Percentiles rank a stretch among this genome's conserved stretches.
Evolutionary conservation across 2,113 vertebrate species (phyloP).

Genomic region (Engraulis encrasicolus): DNA sequence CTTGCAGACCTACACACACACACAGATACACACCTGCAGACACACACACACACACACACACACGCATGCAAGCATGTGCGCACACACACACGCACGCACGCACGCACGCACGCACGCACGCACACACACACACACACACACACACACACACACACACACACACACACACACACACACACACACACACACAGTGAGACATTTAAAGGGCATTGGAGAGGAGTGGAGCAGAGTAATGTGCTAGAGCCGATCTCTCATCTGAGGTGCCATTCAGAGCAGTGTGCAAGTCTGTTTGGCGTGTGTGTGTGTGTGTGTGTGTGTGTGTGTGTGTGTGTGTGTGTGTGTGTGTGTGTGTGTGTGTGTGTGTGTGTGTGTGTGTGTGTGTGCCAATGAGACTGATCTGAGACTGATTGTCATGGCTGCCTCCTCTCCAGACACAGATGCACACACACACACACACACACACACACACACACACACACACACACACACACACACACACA

Average conservation of each 20-base stretch:
- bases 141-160: no score
- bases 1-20: no score
- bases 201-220: not conserved
- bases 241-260: not conserved
- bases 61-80: no score
- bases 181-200: not conserved
- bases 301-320: not conserved
- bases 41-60: no score
- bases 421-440: not conserved
- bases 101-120: no score
- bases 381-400: not conserved
- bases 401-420: not conserved
- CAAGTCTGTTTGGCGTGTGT: no score
- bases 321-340: slow-evolving; percentile 24
- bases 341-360: not conserved
- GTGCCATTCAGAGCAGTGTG: not conserved
- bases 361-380: not conserved
- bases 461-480: not conserved
- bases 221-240: not conserved
- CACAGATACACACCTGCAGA: no score
- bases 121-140: no score
- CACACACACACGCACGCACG: no score
- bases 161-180: no score
- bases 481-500: not conserved
- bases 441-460: no score